Percentiles rank a stretch among this genome's conserved stretches.
phyloP scores from a whole-genome alignment of 2,888 invertebrate genomes.

The Drosophila algonquin region DNA sequence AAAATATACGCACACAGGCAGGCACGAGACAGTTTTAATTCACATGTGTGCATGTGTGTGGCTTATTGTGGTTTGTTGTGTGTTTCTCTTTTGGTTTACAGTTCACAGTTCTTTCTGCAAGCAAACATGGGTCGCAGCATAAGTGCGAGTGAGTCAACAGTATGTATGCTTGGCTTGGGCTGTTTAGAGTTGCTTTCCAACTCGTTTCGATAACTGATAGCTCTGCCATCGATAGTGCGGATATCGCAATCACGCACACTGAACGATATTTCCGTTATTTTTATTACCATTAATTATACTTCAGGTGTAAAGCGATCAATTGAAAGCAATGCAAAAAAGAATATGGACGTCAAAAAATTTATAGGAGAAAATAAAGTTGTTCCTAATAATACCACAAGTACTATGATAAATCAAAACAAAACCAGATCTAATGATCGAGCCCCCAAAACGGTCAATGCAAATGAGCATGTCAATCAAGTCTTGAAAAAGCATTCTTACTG shows the following conservation, averaged over 20 bases:
- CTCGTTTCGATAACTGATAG: slow-evolving; percentile 18
- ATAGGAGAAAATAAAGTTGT: too few species aligned
- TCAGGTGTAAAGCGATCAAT: too few species aligned
- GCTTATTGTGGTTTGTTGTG: background rate
- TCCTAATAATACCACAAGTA: too few species aligned
- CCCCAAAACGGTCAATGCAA: too few species aligned
- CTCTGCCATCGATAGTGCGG: slow-evolving; percentile 23
- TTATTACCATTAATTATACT: background rate
- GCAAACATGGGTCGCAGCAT: slow-evolving; percentile 47
- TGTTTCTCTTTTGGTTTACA: background rate
- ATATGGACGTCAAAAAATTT: too few species aligned
- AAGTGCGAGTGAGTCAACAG: slow-evolving; percentile 52
- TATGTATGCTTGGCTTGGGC: slow-evolving; percentile 5
- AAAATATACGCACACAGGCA: slow-evolving; percentile 1
- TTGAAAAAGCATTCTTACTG: too few species aligned
- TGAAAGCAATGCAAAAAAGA: too few species aligned
- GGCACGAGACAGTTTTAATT: background rate
- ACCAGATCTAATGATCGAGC: too few species aligned
- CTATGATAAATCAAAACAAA: too few species aligned
- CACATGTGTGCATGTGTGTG: background rate
- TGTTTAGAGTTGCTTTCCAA: slow-evolving; percentile 14
- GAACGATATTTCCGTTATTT: background rate
- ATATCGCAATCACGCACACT: background rate
- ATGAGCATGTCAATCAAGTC: too few species aligned
- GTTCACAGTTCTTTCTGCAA: slow-evolving; percentile 15